A percentile compares a stretch with the other conserved stretches of the same genome.
phyloP scores from a whole-genome alignment of 2,797 vertebrate species.

The Pipistrellus nathusii region DNA sequence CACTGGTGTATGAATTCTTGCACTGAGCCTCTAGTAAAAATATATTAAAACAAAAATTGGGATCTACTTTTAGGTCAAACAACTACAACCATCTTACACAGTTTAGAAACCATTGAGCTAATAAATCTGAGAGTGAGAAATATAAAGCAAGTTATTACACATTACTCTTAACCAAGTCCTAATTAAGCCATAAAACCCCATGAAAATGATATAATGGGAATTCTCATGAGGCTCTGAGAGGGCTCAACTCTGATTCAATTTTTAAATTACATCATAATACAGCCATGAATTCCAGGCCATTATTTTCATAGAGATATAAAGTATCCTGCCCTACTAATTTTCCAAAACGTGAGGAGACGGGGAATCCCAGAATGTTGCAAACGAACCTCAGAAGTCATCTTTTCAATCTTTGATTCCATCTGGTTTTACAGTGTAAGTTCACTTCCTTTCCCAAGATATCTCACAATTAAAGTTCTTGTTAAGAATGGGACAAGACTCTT shows the following conservation, averaged over 20 bases:
- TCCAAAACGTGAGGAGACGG: not conserved
- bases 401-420: not conserved
- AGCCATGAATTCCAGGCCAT: conserved; percentile 5
- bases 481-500: not conserved
- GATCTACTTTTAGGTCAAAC: not conserved
- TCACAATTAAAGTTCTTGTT: not conserved
- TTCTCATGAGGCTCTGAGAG: not conserved
- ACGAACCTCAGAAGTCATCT: not conserved
- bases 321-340: not conserved
- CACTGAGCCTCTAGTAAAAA: too few species aligned
- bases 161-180: not conserved
- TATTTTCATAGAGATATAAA: conserved; percentile 17
- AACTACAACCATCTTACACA: not conserved
- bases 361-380: not conserved
- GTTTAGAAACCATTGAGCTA: not conserved
- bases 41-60: too few species aligned
- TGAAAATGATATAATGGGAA: conserved; percentile 37
- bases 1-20: too few species aligned
- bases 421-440: not conserved
- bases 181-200: conserved; percentile 40
- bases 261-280: conserved; percentile 3
- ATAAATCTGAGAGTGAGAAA: not conserved
- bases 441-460: not conserved
- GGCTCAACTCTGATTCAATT: conserved; percentile 2
- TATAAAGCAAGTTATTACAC: not conserved